These are phyloP conservation scores for Rafetus swinhoei DNA, from an alignment of 2,113 vertebrate species.

Conservation along the genomic window DNA sequence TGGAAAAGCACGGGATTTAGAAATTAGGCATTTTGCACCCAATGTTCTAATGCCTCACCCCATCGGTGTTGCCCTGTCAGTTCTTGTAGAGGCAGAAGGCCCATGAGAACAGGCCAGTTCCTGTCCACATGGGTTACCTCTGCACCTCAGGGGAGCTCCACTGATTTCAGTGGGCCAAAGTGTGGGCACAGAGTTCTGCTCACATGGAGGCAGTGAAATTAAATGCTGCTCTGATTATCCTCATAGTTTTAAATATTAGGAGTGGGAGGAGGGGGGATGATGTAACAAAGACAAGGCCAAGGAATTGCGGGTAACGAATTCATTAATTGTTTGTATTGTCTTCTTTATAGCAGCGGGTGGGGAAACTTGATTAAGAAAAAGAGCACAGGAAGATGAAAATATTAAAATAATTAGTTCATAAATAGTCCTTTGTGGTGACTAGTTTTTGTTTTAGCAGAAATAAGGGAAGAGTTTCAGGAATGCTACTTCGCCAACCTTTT, in stretches of 20 bases:
- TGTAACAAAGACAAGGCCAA: constrained; percentile 61
- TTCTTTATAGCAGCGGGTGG: constrained; percentile 62
- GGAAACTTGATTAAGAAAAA: constrained; percentile 71
- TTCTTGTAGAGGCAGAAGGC: not conserved
- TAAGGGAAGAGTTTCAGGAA: constrained; percentile 48
- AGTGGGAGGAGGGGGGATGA: constrained; percentile 13
- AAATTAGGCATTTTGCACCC: not conserved
- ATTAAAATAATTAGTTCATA: constrained; percentile 77
- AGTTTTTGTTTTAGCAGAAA: constrained; percentile 62
- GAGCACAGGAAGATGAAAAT: constrained; percentile 60
- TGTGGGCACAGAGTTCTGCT: not conserved
- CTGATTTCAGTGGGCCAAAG: not conserved
- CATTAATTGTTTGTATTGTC: constrained; percentile 71
- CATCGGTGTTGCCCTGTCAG: not conserved
- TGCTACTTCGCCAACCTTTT: constrained; percentile 36
- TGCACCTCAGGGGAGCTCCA: not conserved
- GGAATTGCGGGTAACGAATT: constrained; percentile 75
- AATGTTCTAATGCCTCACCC: rapidly evolving
- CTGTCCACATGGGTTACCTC: not conserved
- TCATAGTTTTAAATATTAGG: constrained; percentile 51
- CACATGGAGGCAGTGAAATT: constrained; percentile 27
- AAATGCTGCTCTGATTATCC: constrained; percentile 52
- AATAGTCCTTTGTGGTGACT: constrained; percentile 48
- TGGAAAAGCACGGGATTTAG: not conserved
- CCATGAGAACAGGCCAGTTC: not conserved